A percentile compares a stretch with the other conserved stretches of the same genome.
These are phyloP conservation scores for Drosophila sordidula DNA, from an alignment of 2,888 invertebrate species.

Conservation along the genomic window DNA sequence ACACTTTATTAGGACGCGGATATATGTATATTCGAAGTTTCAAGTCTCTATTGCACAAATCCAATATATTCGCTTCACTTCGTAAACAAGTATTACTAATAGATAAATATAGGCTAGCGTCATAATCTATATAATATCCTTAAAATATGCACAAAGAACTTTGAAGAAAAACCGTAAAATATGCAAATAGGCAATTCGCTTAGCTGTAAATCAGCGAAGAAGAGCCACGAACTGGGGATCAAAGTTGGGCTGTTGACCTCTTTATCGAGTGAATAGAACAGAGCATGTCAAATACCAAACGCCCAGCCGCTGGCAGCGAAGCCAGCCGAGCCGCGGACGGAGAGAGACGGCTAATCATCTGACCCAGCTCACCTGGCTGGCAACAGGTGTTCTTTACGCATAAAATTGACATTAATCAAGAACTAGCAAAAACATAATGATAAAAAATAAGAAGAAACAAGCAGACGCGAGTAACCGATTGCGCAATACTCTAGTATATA, in stretches of 20 bases:
- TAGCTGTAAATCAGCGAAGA: constrained; percentile 9
- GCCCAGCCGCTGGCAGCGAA: constrained; percentile 31
- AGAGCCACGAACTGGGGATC: neutral
- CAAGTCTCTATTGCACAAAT: no score
- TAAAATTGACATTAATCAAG: constrained; percentile 69
- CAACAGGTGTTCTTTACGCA: constrained; percentile 52
- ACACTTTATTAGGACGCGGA: no score
- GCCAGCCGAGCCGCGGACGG: neutral
- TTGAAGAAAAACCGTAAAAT: neutral
- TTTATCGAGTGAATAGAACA: constrained; percentile 30
- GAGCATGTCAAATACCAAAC: constrained; percentile 40
- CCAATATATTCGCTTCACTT: no score
- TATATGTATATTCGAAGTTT: no score
- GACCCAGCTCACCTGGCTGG: constrained; percentile 2
- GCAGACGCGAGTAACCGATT: neutral
- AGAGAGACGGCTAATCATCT: neutral
- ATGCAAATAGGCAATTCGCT: constrained; percentile 19
- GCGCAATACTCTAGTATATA: neutral
- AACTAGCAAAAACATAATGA: constrained; percentile 1
- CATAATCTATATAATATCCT: neutral
- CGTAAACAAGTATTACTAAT: no score
- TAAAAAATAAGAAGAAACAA: constrained; percentile 5
- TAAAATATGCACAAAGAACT: constrained; percentile 2
- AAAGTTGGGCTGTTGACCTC: constrained; percentile 53
- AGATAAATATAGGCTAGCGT: no score